Base-by-base conservation (phyloP, 2,113 vertebrate genomes). In the Xiphias gladius region DNA sequence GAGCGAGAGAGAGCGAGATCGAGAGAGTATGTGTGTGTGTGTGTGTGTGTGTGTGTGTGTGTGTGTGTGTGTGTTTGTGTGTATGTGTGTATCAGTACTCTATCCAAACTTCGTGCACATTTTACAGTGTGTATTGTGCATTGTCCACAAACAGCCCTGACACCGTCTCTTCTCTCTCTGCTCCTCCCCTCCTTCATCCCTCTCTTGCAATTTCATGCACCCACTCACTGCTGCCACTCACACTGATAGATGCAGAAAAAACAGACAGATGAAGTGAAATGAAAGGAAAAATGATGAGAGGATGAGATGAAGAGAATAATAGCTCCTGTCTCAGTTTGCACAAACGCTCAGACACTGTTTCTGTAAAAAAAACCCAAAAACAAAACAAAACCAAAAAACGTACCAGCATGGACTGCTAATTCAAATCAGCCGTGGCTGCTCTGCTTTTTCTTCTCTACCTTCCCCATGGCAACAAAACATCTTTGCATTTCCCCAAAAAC, bases 201-300 rank as follows among this genome's bases (percentile, higher is more conserved):
- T 64, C 74, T 77, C 61, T 79, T 5, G 2, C 16, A 3, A 83
- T 83, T 70, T 86, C 20, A 28, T 80, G 64, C 50, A 30, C 87
- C 82, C 87, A 88, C 88, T 86, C 79, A 77, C 73, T 69, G 78
- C 82, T 69, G 78, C 82, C 86, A 88, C 84, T 90, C 88, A 81
- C 57, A 41, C 57, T 64, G 83, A 89, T 79, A 69, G 85, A 79
- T 52, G 63, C 12, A 28, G 69, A 78, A 89, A 87, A 89, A 84
- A n/a, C 75, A 88, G 58, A 71, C 55, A 35, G 76, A 77, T 82
- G 73, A 88, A 86, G 80, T 82, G 75, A 85, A 85, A 83, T 48
- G 48, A 66, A 86, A 87, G 57, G 65, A 79, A 87, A 85, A 76
- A 75, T 26, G 14, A 73, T 54, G 58, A 86, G 84, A 57, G 84